Conservation (phyloP, 2,797 vertebrate genomes). For the Sternarchorhynchus goeldii region DNA sequence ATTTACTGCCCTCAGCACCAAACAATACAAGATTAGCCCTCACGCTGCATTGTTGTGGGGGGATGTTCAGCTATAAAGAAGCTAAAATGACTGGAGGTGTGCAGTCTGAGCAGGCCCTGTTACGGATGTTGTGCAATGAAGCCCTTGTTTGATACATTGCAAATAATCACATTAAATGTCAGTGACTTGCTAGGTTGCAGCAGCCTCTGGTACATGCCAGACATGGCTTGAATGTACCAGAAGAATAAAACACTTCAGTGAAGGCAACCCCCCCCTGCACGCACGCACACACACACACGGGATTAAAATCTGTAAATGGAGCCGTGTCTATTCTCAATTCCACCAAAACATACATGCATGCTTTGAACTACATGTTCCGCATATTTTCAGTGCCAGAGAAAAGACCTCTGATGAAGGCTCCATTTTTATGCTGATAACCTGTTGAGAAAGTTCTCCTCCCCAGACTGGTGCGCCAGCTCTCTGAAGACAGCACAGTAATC, state of each 20-base stretch:
- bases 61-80: not conserved
- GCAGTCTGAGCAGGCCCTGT: slow-evolving; percentile 5
- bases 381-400: not conserved
- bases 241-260: not conserved
- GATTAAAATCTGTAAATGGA: not conserved
- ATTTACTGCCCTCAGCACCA: not conserved
- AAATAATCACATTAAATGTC: slow-evolving; percentile 19
- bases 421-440: slow-evolving; percentile 7
- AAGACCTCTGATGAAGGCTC: not conserved
- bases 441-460: not conserved
- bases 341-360: not conserved
- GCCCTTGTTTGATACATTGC: not conserved
- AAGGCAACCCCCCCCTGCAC: not conserved
- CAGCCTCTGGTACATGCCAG: not conserved
- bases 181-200: slow-evolving; percentile 4
- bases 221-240: not conserved
- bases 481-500: not conserved
- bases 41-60: not conserved
- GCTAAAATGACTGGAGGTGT: not conserved
- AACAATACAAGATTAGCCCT: not conserved
- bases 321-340: not conserved
- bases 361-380: not conserved
- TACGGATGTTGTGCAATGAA: not conserved
- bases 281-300: not conserved
- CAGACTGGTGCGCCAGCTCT: not conserved